Evolutionary conservation across 2,888 invertebrate species (phyloP), one percentile per base, ranked within the genome.

Genomic region (Ectobius pallidus): DNA sequence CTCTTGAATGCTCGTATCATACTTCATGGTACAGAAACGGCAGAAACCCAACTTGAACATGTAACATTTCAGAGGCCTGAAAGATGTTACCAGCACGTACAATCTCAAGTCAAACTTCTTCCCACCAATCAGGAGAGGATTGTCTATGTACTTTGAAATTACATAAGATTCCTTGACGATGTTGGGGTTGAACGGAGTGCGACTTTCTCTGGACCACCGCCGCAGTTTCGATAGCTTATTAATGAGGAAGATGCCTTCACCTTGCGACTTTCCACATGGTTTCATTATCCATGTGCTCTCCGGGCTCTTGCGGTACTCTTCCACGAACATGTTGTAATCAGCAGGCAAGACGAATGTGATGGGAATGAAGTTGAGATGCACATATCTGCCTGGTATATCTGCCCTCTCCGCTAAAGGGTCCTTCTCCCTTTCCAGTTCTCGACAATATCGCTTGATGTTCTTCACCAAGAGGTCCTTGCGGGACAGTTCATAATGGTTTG

Each of bases 201-300:
- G 94, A 0, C 93, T 92, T 84, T 95, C 95, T 27, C 94, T 87
- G 0, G 94, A 94, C 93, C 94, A 95, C 81, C 92, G 90, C 81
- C 96, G 97, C 73, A 97, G 84, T 84, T 97, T 97, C 2, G 96
- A 96, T 74, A 97, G 85, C 85, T 96, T 96, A 82, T 97, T 97
- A 78, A 98, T 96, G 71, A 97, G 87, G 82, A 97, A 97, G 80
- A 98, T 97, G 46, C 97, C 97, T n/a, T 93, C 91, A 1, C 95
- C 95, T 82, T 94, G 94, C 0, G 97, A 96, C 84, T 97, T 94
- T 34, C 96, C 96, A 81, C 96, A 96, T 0, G 97, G 97, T 82
- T 98, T 97, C 92, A 97, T 95, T 76, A 98, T 97, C 97, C 97
- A 97, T 0, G 97, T 97, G 78, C 94, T 94, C 81, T 94, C 93